Evolutionary conservation across 2,888 invertebrate genomes (phyloP).

Genomic region (Idaea dimidiata): DNA sequence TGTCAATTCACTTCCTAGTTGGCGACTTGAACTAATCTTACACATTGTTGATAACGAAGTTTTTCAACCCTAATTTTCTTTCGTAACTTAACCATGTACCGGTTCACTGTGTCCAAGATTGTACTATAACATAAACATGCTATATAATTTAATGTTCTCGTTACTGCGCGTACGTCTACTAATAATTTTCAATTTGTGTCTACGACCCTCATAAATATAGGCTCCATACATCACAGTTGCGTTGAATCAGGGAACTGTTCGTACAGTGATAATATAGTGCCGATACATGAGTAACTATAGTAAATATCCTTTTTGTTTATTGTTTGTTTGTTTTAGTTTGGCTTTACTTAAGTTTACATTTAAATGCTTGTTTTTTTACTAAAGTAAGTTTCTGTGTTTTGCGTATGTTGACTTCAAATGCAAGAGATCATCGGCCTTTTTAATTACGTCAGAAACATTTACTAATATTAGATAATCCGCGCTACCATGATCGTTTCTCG

Average conservation of each 20-base stretch:
- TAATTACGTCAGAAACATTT: not conserved
- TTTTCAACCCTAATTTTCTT: slow-evolving; percentile 15
- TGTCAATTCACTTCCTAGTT: too few relatives aligned
- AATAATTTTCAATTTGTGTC: slow-evolving; percentile 77
- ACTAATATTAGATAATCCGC: not conserved
- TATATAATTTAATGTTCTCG: slow-evolving; percentile 55
- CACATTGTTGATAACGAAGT: not conserved
- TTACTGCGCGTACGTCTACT: slow-evolving; percentile 57
- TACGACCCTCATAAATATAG: slow-evolving; percentile 59
- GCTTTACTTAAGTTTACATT: not conserved
- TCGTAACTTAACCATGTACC: slow-evolving; percentile 16
- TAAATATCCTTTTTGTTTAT: slow-evolving; percentile 2
- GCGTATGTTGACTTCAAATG: not conserved
- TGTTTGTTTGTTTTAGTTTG: not conserved
- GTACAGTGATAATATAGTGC: not conserved
- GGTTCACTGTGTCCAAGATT: slow-evolving; percentile 13
- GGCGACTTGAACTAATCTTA: not conserved
- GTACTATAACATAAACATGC: slow-evolving; percentile 37
- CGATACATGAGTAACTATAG: not conserved
- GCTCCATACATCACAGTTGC: slow-evolving; percentile 56
- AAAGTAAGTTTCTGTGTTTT: not conserved
- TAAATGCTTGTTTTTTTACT: not conserved
- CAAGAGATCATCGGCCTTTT: not conserved
- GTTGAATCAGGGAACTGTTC: slow-evolving; percentile 44
- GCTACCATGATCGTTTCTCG: too few relatives aligned